Conservation (phyloP, 1,140 invertebrate genomes). For the Orussus abietinus region DNA sequence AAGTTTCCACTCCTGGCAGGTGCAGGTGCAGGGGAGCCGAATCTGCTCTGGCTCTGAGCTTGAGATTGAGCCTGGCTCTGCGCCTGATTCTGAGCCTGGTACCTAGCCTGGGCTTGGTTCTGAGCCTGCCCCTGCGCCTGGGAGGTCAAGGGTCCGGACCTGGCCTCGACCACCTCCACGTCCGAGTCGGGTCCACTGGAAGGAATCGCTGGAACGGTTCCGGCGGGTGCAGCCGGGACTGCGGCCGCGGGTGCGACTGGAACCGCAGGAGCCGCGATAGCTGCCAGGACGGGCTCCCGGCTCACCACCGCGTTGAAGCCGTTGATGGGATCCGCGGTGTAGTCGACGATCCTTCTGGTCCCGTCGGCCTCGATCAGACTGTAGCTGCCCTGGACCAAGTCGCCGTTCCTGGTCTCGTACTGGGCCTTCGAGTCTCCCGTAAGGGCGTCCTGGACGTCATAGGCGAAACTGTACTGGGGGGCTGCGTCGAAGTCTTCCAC, state of each 20-base stretch:
- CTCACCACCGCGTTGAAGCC: conserved; percentile 68
- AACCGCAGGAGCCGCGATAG: not conserved
- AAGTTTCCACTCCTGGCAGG: conserved; percentile 6
- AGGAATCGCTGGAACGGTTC: conserved; percentile 28
- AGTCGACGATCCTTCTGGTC: conserved; percentile 66
- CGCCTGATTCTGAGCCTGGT: not conserved
- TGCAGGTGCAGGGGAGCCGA: no score
- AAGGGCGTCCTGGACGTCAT: conserved; percentile 43
- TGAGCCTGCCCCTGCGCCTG: not conserved
- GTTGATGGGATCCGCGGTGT: conserved; percentile 68
- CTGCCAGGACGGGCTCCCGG: conserved; percentile 48
- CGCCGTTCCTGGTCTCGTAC: conserved; percentile 61
- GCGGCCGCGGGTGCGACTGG: conserved; percentile 18
- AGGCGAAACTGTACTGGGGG: conserved; percentile 45
- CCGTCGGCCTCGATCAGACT: conserved; percentile 60
- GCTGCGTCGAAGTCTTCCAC: conserved; percentile 40
- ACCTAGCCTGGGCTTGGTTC: not conserved
- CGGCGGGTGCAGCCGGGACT: conserved; percentile 17
- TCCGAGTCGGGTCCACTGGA: conserved; percentile 43
- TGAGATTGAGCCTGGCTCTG: not conserved
- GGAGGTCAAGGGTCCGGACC: conserved; percentile 28
- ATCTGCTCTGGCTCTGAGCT: conserved; percentile 15
- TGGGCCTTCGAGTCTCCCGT: conserved; percentile 65
- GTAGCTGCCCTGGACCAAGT: conserved; percentile 60
- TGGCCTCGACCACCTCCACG: conserved; percentile 44